phyloP scores from a whole-genome alignment of 2,888 invertebrate species.

The Oxytorus armatus region DNA sequence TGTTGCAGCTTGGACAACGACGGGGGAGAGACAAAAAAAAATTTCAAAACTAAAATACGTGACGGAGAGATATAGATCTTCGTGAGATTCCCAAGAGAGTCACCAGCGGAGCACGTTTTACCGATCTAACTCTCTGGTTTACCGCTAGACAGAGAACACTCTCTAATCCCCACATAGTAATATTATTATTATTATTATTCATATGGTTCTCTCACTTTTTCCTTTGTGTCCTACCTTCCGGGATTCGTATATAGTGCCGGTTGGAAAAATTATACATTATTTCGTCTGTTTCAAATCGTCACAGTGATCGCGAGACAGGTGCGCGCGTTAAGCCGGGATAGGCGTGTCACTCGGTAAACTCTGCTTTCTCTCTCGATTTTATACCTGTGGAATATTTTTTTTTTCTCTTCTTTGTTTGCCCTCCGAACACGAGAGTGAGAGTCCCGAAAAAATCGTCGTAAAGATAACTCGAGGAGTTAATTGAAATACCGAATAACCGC shows the following conservation, averaged over 20 bases:
- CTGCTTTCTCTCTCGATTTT: not conserved
- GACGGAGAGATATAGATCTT: conserved; percentile 11
- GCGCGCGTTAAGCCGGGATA: conserved; percentile 57
- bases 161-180: conserved; percentile 8
- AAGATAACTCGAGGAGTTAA: not conserved
- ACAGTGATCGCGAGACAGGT: conserved; percentile 60
- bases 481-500: not conserved
- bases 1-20: no score
- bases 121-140: not conserved
- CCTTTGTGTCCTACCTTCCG: conserved; percentile 6
- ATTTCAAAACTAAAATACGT: conserved; percentile 13
- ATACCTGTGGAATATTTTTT: conserved; percentile 13
- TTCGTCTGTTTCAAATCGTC: conserved; percentile 38
- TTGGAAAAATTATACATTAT: conserved; percentile 29
- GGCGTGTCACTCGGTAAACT: conserved; percentile 57
- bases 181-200: conserved; percentile 23
- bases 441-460: not conserved
- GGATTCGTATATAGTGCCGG: conserved; percentile 7
- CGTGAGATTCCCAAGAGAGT: not conserved
- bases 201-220: conserved; percentile 17
- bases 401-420: conserved; percentile 1
- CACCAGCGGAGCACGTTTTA: conserved; percentile 22
- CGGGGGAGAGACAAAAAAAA: not conserved
- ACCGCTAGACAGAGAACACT: conserved; percentile 9
- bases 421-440: conserved; percentile 34